These are phyloP conservation scores for Henricia sp. DNA, from an alignment of 53 echinoderm and acorn worm genomes.

Conservation along the genomic window DNA sequence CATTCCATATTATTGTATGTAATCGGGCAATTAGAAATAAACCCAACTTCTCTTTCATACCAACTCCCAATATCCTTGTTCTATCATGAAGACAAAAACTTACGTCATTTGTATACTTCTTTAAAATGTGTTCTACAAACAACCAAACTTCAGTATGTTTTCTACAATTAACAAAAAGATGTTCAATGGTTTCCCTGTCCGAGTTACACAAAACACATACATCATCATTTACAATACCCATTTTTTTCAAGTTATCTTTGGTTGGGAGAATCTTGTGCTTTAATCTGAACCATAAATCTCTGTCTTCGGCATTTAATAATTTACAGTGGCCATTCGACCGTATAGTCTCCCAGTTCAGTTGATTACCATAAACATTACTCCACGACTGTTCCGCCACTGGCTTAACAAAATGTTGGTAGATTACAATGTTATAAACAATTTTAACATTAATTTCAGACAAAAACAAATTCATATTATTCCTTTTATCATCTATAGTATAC, in stretches of 20 bases:
- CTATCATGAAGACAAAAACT: neutral
- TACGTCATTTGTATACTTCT: neutral
- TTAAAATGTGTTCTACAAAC: neutral
- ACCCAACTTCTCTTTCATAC: neutral
- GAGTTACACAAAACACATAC: neutral
- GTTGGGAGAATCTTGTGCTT: constrained; percentile 1
- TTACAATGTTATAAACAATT: neutral
- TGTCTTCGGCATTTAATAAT: neutral
- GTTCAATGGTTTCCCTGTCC: neutral
- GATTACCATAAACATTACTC: neutral
- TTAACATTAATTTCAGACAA: neutral
- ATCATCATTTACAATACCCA: neutral
- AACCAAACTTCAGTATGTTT: neutral
- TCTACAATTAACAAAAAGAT: neutral
- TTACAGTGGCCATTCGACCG: neutral
- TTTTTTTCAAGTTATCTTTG: neutral
- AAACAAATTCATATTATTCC: too few species aligned
- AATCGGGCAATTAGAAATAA: neutral
- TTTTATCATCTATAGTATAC: too few species aligned
- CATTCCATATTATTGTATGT: neutral
- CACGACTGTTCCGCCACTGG: neutral
- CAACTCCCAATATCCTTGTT: neutral
- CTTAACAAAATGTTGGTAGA: neutral
- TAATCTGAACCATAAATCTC: neutral
- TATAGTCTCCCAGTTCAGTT: neutral